phyloP scores from a whole-genome alignment of 2,888 invertebrate species.

The Hirtodrosophila histrioides region DNA sequence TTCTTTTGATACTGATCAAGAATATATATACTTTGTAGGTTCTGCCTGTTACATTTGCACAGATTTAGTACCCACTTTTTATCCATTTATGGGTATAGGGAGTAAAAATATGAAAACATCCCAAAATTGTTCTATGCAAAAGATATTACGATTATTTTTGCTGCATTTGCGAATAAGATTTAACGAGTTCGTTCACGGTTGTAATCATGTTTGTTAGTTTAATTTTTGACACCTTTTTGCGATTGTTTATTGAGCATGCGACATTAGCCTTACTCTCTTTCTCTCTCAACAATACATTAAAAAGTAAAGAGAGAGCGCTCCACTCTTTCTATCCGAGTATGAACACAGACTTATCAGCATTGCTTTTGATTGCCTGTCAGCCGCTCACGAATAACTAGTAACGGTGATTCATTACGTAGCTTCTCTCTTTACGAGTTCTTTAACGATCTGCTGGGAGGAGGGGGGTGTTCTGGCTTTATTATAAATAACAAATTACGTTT shows the following conservation, averaged over 20 bases:
- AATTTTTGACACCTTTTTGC: conserved; percentile 31
- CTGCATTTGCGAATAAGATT: conserved; percentile 4
- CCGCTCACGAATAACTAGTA: conserved; percentile 28
- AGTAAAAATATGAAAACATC: too few relatives aligned
- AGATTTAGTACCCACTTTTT: too few relatives aligned
- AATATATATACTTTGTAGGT: too few relatives aligned
- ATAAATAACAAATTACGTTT: conserved; percentile 1
- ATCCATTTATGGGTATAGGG: too few relatives aligned
- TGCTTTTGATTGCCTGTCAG: conserved; percentile 40
- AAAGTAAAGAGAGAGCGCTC: neutral
- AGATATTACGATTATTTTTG: neutral
- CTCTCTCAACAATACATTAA: neutral
- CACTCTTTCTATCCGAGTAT: conserved; percentile 1
- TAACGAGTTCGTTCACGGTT: conserved; percentile 11
- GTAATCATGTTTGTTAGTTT: conserved; percentile 28
- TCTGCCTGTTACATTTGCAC: too few relatives aligned
- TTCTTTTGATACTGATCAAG: too few relatives aligned
- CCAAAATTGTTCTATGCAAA: too few relatives aligned
- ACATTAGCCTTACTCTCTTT: conserved; percentile 24
- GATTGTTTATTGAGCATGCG: conserved; percentile 42
- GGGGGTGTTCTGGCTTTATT: neutral
- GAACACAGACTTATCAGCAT: conserved; percentile 38
- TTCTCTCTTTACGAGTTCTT: conserved; percentile 11
- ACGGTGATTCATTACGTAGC: conserved; percentile 44
- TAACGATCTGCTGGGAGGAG: conserved; percentile 30